Evolutionary conservation across 2,797 vertebrate species (phyloP), one percentile per base, ranked within the genome.

Genomic region (Atherinosoma microstoma): DNA sequence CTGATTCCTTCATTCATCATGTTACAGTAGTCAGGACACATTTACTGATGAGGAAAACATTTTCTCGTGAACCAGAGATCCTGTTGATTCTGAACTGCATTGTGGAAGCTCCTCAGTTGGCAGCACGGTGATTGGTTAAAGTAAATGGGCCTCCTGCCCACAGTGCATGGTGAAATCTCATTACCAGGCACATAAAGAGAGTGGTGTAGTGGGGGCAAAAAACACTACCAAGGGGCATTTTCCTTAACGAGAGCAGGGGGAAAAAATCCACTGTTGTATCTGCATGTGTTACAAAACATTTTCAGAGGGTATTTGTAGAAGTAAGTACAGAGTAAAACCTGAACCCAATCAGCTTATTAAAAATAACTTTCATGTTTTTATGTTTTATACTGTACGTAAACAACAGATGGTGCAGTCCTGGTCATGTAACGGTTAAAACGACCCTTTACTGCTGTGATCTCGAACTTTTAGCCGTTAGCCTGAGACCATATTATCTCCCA

Each of bases 121-220:
- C 81, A 80, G 73, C 78, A 63, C 30, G 59, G 49, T 64, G 68
- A 73, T 59, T 78, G 80, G 68, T 82, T 67, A 70, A 58, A 79
- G 58, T 75, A 61, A 84, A 87, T 79, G 70, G 76, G 64, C 75
- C 73, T 61, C 76, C 57, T 73, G 70, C 78, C 73, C 61, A 75
- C 56, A 60, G 35, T 8, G 12, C 79, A 81, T 65, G 78, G 70
- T 75, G 70, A 79, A 88, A 83, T 83, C 73, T 78, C 74, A 85
- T 87, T 90, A 86, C 61, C 27, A 60, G 78, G 67, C 64, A 58
- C 77, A 91, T 63, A 69, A 84, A 88, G 75, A 75, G 80, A 79
- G 65, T 58, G 70, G 59, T 69, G 60, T 63, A 79, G 63, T 30
- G 35, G 59, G 63, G 40, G 63, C 34, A 27, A 35, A 27, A 80